These are phyloP conservation scores for Grammomys surdaster DNA, from an alignment of 2,113 vertebrate species.

Conservation along the genomic window DNA sequence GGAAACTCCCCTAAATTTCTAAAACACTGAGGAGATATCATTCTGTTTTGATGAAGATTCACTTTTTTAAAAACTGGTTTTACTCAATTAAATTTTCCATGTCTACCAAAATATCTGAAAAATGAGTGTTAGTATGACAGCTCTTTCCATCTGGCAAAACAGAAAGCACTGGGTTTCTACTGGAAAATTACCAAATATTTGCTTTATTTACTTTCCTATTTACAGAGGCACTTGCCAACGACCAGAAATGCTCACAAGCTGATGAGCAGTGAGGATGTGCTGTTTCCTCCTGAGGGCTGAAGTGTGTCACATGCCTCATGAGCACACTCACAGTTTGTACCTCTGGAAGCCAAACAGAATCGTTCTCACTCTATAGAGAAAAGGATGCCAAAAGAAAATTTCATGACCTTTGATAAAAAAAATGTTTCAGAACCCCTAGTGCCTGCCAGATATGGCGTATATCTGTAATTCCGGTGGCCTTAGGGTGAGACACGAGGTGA, in stretches of 20 bases:
- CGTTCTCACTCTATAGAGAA: background rate
- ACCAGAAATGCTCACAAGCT: background rate
- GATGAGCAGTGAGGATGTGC: background rate
- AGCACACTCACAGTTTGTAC: background rate
- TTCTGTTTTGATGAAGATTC: constrained; percentile 54
- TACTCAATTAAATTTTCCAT: constrained; percentile 73
- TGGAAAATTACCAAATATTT: constrained; percentile 74
- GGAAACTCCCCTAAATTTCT: constrained; percentile 71
- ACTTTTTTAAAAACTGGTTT: constrained; percentile 38
- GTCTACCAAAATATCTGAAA: constrained; percentile 56
- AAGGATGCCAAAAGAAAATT: constrained; percentile 19
- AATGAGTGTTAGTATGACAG: constrained; percentile 53
- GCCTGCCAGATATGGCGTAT: background rate
- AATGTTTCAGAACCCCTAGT: background rate
- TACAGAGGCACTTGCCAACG: constrained; percentile 22
- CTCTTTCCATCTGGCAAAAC: constrained; percentile 71
- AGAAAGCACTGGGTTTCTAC: constrained; percentile 69
- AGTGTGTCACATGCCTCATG: background rate
- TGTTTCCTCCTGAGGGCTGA: background rate
- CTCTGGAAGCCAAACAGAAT: background rate
- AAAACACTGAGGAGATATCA: constrained; percentile 1
- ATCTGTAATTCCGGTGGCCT: background rate
- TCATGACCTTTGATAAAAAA: background rate
- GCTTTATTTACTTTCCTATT: constrained; percentile 63
- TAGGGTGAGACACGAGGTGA: background rate